Conservation (phyloP, 2,113 vertebrate genomes). For the Nerophis ophidion region DNA sequence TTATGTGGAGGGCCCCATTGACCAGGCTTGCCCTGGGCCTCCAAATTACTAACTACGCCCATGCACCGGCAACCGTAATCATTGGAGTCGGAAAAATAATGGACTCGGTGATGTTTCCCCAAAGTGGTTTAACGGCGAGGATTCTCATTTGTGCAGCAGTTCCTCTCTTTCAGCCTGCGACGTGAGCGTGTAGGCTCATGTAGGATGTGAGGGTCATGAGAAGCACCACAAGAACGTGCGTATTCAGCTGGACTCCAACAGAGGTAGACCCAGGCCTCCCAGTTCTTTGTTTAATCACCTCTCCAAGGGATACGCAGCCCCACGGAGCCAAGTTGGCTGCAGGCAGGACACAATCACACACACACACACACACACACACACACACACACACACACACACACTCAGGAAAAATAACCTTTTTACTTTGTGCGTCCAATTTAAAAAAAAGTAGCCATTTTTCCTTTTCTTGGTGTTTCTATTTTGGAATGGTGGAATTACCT, state of each 20-base stretch:
- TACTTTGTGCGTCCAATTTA: neutral
- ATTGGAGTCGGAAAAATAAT: slow-evolving; percentile 12
- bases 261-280: slow-evolving; percentile 31
- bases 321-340: slow-evolving; percentile 33
- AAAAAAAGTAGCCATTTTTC: neutral
- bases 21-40: too few relatives aligned
- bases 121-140: neutral
- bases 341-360: slow-evolving; percentile 20
- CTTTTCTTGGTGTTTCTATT: neutral
- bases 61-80: neutral
- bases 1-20: too few relatives aligned
- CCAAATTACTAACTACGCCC: too few relatives aligned
- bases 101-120: neutral
- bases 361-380: neutral
- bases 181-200: slow-evolving; percentile 1
- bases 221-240: slow-evolving; percentile 19
- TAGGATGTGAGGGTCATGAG: slow-evolving; percentile 23
- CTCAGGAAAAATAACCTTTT: slow-evolving; percentile 3
- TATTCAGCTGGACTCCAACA: slow-evolving; percentile 33
- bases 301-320: slow-evolving; percentile 35
- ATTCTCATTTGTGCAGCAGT: neutral
- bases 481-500: neutral
- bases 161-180: slow-evolving; percentile 13
- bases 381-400: neutral
- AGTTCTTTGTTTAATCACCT: slow-evolving; percentile 47